Percentiles rank a stretch among this genome's conserved stretches.
phyloP scores from a whole-genome alignment of 2,113 vertebrate species.

The Anoplopoma fimbria region DNA sequence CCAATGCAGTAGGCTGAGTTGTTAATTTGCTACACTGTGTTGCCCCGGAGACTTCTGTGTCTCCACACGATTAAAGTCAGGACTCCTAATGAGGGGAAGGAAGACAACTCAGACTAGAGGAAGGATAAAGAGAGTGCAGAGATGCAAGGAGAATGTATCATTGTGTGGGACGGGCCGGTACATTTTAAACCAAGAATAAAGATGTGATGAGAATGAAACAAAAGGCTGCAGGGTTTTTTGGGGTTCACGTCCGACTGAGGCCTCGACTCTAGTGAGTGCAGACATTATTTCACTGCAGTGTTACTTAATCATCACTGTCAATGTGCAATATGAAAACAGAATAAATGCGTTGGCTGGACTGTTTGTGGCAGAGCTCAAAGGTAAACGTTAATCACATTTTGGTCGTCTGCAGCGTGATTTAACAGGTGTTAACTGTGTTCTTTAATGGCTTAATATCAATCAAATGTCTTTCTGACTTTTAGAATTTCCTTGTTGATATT shows the following conservation, averaged over 20 bases:
- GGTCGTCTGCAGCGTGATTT: conserved; percentile 49
- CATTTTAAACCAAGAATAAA: neutral
- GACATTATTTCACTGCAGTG: conserved; percentile 25
- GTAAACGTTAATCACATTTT: conserved; percentile 38
- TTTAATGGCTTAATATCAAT: conserved; percentile 31
- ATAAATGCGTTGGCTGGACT: conserved; percentile 17
- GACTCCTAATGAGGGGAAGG: conserved; percentile 17
- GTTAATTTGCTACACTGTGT: conserved; percentile 45
- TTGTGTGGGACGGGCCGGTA: neutral
- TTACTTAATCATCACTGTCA: conserved; percentile 37
- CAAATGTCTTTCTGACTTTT: conserved; percentile 9
- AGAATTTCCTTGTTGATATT: neutral
- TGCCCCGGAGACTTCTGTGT: conserved; percentile 29
- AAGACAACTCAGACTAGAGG: conserved; percentile 17
- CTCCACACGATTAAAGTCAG: conserved; percentile 42
- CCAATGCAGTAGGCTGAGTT: neutral
- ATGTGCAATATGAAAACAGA: neutral
- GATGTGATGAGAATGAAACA: neutral
- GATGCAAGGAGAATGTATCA: conserved; percentile 1
- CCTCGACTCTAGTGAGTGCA: conserved; percentile 8
- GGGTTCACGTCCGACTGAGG: neutral
- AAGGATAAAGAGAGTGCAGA: neutral
- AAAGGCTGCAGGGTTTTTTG: neutral
- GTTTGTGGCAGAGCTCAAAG: conserved; percentile 25
- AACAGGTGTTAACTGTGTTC: conserved; percentile 50